phyloP scores from a whole-genome alignment of 2,888 invertebrate genomes.

The Cryptus armator region DNA sequence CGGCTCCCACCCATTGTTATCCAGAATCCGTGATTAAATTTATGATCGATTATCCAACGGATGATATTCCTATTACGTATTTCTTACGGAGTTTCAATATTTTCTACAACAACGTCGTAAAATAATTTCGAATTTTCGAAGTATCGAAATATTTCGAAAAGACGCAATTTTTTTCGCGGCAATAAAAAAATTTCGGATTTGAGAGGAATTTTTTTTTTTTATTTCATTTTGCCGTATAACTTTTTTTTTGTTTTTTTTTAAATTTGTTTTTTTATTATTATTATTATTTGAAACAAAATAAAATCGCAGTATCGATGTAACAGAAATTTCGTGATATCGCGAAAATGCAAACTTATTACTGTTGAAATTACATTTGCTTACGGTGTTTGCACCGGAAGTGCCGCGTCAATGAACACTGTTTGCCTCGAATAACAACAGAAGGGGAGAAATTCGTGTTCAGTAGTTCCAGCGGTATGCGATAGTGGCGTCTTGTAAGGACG shows the following conservation, averaged over 20 bases:
- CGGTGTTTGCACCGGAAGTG: background rate
- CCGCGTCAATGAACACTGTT: background rate
- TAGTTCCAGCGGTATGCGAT: background rate
- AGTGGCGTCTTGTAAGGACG: background rate
- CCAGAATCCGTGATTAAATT: constrained; percentile 53
- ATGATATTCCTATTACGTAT: background rate
- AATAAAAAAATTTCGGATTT: no score
- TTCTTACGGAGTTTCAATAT: background rate
- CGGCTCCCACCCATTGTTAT: constrained; percentile 47
- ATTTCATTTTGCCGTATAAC: no score
- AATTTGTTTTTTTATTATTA: no score
- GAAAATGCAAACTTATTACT: background rate
- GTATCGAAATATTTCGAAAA: no score
- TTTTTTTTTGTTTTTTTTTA: no score
- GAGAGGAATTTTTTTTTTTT: no score
- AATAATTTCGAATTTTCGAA: background rate
- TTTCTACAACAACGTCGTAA: background rate
- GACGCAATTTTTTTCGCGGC: no score
- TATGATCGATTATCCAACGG: constrained; percentile 46
- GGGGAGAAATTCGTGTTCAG: background rate
- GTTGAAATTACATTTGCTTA: background rate
- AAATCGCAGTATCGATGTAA: background rate
- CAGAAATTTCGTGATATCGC: background rate
- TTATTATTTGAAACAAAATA: background rate
- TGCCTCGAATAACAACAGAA: background rate